Percentiles rank a stretch among this genome's conserved stretches.
These are phyloP conservation scores for Spisula subtruncata DNA, from an alignment of 2,888 invertebrate genomes.

Conservation along the genomic window DNA sequence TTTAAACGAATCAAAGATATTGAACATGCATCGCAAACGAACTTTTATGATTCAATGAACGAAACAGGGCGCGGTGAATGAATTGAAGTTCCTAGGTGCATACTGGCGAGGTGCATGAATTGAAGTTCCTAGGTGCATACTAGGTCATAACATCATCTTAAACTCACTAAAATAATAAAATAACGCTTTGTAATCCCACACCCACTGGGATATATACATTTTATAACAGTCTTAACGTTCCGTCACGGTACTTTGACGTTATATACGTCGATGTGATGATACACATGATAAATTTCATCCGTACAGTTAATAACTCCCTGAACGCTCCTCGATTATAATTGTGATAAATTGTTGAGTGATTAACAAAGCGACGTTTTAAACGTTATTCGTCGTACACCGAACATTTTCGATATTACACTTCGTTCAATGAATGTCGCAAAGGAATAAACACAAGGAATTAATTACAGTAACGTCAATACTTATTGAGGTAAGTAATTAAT, in stretches of 20 bases:
- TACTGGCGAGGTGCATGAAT: neutral
- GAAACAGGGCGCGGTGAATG: neutral
- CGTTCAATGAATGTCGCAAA: neutral
- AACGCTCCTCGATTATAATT: constrained; percentile 12
- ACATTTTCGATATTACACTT: neutral
- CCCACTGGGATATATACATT: neutral
- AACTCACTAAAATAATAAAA: neutral
- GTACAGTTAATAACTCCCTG: neutral
- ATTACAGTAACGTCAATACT: neutral
- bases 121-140: neutral
- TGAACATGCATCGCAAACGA: neutral
- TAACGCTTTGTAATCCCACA: neutral
- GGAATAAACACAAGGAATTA: neutral
- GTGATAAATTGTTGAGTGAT: constrained; percentile 16
- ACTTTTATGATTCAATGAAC: neutral
- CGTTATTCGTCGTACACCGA: neutral
- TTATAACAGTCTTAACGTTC: neutral
- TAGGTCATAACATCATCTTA: neutral
- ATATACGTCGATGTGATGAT: neutral
- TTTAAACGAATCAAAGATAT: neutral
- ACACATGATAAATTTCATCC: neutral
- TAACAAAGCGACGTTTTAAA: neutral
- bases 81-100: neutral
- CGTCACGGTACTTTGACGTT: neutral
- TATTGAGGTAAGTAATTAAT: neutral